phyloP scores from a whole-genome alignment of 1,140 invertebrate genomes.

The Heterodera carotae region DNA sequence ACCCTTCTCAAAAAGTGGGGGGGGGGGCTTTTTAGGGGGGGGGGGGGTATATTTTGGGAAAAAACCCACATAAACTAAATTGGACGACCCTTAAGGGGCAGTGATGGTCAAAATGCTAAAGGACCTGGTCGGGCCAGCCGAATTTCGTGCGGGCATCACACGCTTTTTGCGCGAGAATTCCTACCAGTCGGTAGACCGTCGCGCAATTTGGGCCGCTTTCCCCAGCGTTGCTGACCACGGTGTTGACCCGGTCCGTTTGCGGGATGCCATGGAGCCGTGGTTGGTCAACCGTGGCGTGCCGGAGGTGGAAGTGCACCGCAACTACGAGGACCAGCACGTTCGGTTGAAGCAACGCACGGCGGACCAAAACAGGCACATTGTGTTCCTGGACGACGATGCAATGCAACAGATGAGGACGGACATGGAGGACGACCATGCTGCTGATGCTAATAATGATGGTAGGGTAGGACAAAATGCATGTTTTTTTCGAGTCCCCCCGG shows the following conservation, averaged over 20 bases:
- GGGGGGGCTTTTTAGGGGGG: too few species aligned
- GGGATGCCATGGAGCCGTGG: slow-evolving; percentile 59
- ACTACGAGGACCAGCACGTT: slow-evolving; percentile 62
- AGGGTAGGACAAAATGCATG: too few species aligned
- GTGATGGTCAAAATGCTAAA: slow-evolving; percentile 57
- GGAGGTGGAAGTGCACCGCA: slow-evolving; percentile 59
- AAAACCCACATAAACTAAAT: neutral
- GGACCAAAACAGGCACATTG: slow-evolving; percentile 53
- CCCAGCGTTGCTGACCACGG: slow-evolving; percentile 60
- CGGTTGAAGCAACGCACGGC: slow-evolving; percentile 49
- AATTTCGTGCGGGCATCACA: slow-evolving; percentile 52
- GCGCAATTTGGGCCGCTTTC: slow-evolving; percentile 50
- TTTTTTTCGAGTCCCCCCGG: too few species aligned
- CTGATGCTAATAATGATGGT: slow-evolving; percentile 10
- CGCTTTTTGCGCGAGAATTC: slow-evolving; percentile 36
- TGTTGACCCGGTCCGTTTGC: slow-evolving; percentile 53
- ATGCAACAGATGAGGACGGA: slow-evolving; percentile 20
- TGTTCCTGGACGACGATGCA: slow-evolving; percentile 32
- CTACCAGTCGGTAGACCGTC: slow-evolving; percentile 49
- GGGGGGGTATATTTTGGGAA: too few species aligned
- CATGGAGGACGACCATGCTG: neutral
- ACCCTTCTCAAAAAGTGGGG: too few species aligned
- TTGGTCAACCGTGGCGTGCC: slow-evolving; percentile 60
- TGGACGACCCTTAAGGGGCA: slow-evolving; percentile 1
- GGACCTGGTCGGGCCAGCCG: slow-evolving; percentile 52